A percentile compares a stretch with the other conserved stretches of the same genome.
Evolutionary conservation across 2,113 vertebrate species (phyloP).

Genomic region (Agelaius tricolor): DNA sequence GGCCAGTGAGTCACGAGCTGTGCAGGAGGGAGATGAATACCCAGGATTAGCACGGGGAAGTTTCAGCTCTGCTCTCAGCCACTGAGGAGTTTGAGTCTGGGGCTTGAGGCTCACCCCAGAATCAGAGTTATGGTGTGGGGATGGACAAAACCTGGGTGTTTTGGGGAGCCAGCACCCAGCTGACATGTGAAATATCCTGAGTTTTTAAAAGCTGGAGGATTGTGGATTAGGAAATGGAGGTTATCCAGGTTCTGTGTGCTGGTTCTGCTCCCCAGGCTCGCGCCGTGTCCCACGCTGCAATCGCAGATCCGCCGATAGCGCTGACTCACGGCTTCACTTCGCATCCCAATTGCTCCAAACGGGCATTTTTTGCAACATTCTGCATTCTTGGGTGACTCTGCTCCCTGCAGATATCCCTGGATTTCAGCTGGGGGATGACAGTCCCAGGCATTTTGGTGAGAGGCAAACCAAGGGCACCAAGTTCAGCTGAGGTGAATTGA

Average conservation of each 20-base stretch:
- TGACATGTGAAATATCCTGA: accelerated
- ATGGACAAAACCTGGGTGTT: accelerated
- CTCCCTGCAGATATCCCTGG: neutral
- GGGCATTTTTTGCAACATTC: neutral
- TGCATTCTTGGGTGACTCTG: neutral
- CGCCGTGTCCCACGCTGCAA: neutral
- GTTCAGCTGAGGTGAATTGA: neutral
- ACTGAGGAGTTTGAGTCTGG: neutral
- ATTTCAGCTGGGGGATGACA: neutral
- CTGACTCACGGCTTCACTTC: neutral
- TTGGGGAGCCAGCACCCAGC: neutral
- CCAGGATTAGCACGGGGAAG: neutral
- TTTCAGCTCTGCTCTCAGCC: neutral
- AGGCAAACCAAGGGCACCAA: neutral
- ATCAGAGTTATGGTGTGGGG: accelerated
- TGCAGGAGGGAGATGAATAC: neutral
- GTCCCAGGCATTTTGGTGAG: neutral
- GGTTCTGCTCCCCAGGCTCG: neutral
- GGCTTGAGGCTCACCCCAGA: neutral
- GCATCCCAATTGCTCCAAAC: neutral
- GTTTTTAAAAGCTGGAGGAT: neutral
- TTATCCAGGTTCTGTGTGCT: neutral
- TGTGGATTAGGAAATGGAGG: neutral
- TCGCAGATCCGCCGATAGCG: neutral
- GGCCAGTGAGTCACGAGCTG: conserved; percentile 15